Percentiles rank a stretch among this genome's conserved stretches.
phyloP scores from a whole-genome alignment of 2,797 vertebrate species.

The Bradypus variegatus region DNA sequence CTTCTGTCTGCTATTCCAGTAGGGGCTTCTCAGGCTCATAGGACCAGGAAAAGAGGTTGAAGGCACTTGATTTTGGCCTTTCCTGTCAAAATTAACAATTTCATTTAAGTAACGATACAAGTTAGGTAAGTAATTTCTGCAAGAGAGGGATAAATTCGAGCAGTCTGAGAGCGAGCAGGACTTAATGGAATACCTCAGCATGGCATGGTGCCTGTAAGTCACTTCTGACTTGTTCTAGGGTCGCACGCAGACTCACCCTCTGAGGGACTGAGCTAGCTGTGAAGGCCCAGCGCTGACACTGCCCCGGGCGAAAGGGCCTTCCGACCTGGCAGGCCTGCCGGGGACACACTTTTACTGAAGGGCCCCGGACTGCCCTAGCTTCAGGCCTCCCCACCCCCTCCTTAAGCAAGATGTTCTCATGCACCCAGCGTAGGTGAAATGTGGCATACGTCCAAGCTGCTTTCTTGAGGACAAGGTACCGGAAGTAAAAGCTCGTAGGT shows the following conservation, averaged over 20 bases:
- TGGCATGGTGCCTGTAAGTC: neutral
- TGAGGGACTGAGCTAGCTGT: neutral
- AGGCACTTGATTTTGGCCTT: neutral
- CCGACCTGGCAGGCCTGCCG: neutral
- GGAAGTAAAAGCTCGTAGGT: neutral
- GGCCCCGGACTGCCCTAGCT: neutral
- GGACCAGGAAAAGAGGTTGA: neutral
- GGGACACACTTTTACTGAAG: neutral
- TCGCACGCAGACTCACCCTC: neutral
- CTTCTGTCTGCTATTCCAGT: neutral
- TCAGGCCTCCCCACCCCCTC: neutral
- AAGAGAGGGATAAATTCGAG: neutral
- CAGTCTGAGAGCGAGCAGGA: neutral
- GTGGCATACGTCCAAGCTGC: neutral
- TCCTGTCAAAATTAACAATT: neutral
- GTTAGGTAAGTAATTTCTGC: neutral
- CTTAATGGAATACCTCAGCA: neutral
- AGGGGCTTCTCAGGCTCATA: neutral
- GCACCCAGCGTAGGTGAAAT: neutral
- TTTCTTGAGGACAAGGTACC: constrained; percentile 7
- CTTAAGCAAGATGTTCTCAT: neutral
- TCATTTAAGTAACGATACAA: neutral
- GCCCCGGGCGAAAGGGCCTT: neutral
- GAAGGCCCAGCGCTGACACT: neutral
- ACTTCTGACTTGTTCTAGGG: neutral